phyloP scores from a whole-genome alignment of 2,888 invertebrate genomes.

The Lepeophtheirus nordmannii region DNA sequence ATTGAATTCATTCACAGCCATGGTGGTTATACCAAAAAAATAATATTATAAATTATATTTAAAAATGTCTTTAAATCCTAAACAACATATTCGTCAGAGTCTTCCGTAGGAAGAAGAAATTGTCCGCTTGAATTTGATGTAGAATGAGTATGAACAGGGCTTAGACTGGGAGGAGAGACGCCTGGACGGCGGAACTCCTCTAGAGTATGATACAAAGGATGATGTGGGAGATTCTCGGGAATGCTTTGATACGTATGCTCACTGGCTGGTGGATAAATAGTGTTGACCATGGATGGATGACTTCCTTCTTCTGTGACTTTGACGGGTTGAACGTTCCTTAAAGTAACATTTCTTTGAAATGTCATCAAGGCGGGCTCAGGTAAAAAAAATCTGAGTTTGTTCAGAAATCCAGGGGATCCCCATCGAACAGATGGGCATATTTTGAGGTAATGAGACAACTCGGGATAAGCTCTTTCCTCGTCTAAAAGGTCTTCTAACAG shows the following conservation, averaged over 20 bases:
- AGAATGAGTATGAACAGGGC: neutral
- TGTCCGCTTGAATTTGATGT: neutral
- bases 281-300: neutral
- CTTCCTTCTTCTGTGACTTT: neutral
- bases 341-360: slow-evolving; percentile 21
- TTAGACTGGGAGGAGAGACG: neutral
- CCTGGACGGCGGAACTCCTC: neutral
- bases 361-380: slow-evolving; percentile 23
- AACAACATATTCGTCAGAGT: slow-evolving; percentile 2
- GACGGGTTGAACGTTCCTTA: slow-evolving; percentile 6
- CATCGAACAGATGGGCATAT: slow-evolving; percentile 5
- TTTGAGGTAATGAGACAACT: neutral
- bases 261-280: neutral
- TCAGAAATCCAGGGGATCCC: slow-evolving; percentile 15
- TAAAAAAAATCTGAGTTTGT: slow-evolving; percentile 21
- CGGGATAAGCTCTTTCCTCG: neutral
- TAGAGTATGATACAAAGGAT: neutral
- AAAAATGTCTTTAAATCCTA: neutral
- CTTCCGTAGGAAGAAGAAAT: slow-evolving; percentile 2
- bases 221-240: neutral
- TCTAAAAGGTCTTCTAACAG: slow-evolving; percentile 15
- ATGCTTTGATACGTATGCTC: slow-evolving; percentile 17
- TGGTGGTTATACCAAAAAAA: neutral
- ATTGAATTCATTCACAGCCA: neutral
- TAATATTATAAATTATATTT: neutral